A percentile compares a stretch with the other conserved stretches of the same genome.
These are phyloP conservation scores for Gymnoscopelus braueri DNA, from an alignment of 2,797 vertebrate genomes.

Conservation along the genomic window DNA sequence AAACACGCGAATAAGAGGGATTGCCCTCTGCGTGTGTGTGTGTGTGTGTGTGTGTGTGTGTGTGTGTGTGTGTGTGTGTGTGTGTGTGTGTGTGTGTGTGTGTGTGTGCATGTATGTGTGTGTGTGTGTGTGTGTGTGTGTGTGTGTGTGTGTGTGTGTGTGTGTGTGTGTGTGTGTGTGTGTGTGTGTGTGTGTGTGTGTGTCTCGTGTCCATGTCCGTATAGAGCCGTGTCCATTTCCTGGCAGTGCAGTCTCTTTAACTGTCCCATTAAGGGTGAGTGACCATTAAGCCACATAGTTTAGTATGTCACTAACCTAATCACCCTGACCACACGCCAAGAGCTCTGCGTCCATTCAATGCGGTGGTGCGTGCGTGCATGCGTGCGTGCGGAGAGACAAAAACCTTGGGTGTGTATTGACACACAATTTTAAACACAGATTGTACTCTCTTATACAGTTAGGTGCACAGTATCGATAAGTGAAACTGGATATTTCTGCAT, in stretches of 20 bases:
- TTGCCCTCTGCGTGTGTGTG: too few species aligned
- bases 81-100: conserved; percentile 20
- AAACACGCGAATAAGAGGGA: too few species aligned
- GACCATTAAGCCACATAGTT: conserved; percentile 63
- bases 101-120: conserved; percentile 13
- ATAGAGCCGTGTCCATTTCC: conserved; percentile 31
- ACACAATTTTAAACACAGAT: too few species aligned
- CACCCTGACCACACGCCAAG: not conserved
- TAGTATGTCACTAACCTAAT: conserved; percentile 62
- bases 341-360: conserved; percentile 39
- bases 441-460: too few species aligned
- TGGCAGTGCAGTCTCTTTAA: conserved; percentile 39
- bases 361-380: not conserved
- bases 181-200: conserved; percentile 1
- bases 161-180: conserved; percentile 8
- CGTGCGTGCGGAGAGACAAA: not conserved
- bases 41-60: too few species aligned
- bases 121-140: conserved; percentile 1
- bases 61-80: conserved; percentile 44
- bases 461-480: too few species aligned
- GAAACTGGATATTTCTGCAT: too few species aligned
- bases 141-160: not conserved
- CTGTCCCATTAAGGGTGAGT: conserved; percentile 49
- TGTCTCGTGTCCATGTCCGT: conserved; percentile 2
- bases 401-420: too few species aligned